These are phyloP conservation scores for Harpalus rubripes DNA, from an alignment of 2,888 invertebrate genomes.

Conservation along the genomic window DNA sequence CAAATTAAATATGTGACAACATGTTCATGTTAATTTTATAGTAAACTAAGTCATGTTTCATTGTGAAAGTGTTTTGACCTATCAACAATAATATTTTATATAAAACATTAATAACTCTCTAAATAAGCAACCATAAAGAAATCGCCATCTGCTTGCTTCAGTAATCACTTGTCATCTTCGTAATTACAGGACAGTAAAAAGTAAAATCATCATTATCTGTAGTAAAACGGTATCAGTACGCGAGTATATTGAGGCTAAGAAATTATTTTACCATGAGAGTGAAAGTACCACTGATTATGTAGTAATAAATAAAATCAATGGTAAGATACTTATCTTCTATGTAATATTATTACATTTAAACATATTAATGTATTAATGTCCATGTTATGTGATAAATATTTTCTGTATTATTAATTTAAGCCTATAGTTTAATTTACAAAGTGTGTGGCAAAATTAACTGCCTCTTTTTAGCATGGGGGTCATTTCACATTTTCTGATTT, in stretches of 20 bases:
- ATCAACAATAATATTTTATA: constrained; percentile 14
- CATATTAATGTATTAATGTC: no score
- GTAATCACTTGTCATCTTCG: constrained; percentile 9
- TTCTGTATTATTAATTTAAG: no score
- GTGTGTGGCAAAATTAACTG: no score
- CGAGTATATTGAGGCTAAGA: background rate
- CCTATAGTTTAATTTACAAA: no score
- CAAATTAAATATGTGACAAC: background rate
- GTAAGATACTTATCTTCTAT: background rate
- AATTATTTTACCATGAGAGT: background rate
- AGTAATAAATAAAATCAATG: background rate
- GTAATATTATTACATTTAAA: no score
- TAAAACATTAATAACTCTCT: constrained; percentile 12
- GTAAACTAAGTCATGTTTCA: background rate
- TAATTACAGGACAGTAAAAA: constrained; percentile 21
- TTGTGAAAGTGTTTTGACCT: constrained; percentile 18
- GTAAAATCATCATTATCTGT: background rate
- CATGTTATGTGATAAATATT: no score
- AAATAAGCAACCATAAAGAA: background rate
- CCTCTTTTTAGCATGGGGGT: no score
- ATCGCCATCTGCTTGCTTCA: constrained; percentile 12
- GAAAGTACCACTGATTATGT: background rate
- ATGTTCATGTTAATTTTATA: background rate
- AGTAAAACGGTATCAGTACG: background rate
- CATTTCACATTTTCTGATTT: no score